Base-by-base conservation (phyloP, 2,797 vertebrate genomes). In the Petrocephalus sullivani region DNA sequence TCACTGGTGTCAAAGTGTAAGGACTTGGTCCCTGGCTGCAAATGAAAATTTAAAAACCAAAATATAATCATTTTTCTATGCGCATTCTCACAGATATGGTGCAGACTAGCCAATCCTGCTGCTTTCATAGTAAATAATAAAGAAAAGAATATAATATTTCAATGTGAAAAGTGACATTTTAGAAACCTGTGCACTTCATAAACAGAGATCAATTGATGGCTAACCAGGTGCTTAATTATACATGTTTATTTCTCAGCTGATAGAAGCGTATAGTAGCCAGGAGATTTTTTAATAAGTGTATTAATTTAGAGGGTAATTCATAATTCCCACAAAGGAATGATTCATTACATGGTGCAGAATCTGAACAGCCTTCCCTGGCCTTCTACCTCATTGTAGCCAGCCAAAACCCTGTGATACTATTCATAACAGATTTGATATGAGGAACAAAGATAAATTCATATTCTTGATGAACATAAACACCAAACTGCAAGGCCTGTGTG, bases 241-340 rank as follows among this genome's bases (percentile, higher is more conserved):
- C 89, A 89, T 89, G 89, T 94, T 92, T 92, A 91, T 93, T 91
- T 92, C 86, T 88, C 81, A 67, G 19, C 41, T n/a, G 56, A 64
- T 33, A 16, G 60, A 57, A 61, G 88, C 75, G 12, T 56, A 19
- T 58, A 88, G 71, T 91, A 91, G 88, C 90, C 88, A 88, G 90
- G 87, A 93, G 91, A 90, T 91, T 87, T 91, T 93, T 92, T 93
- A 94, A 94, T 90, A 89, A 61, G 89, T 60, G 46, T 89, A 94
- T 94, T 89, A 92, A 93, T 93, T 89, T 87, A 14, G 85, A 89
- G 86, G 87, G 89, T 89, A 88, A 93, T 93, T 93, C 88, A 90
- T 89, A 91, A 92, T 92, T 91, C 54, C 82, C 89, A 85, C 85
- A 85, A 75, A 16, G 78, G 85, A 37, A 78, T 1, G 19, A 90